Percentiles rank a stretch among this genome's conserved stretches.
phyloP scores from a whole-genome alignment of 2,888 invertebrate genomes.

The Agriotes lineatus region DNA sequence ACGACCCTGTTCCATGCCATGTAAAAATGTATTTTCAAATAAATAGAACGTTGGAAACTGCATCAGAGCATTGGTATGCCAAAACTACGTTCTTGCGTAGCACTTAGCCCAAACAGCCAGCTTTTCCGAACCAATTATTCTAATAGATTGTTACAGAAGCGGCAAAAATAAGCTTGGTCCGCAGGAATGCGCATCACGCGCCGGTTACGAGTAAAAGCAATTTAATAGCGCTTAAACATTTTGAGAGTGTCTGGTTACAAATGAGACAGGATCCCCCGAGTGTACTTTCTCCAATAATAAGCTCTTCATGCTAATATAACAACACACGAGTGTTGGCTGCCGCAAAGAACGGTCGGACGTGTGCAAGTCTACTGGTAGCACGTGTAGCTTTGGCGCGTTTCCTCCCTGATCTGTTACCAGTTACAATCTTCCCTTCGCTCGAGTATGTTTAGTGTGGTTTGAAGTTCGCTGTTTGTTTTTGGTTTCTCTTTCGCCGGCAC shows the following conservation, averaged over 20 bases:
- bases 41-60: too few relatives aligned
- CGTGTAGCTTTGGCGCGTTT: background rate
- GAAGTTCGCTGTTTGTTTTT: constrained; percentile 9
- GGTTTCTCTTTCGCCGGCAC: constrained; percentile 13
- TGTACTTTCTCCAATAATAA: constrained; percentile 52
- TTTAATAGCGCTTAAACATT: background rate
- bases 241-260: constrained; percentile 24
- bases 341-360: constrained; percentile 46
- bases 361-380: constrained; percentile 9
- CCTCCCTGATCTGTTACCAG: background rate
- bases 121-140: too few relatives aligned
- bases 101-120: too few relatives aligned
- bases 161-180: too few relatives aligned
- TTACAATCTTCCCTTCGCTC: background rate
- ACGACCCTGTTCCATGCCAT: too few relatives aligned
- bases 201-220: background rate
- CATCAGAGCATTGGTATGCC: too few relatives aligned
- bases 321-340: constrained; percentile 46
- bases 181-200: too few relatives aligned
- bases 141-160: too few relatives aligned
- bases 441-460: constrained; percentile 27
- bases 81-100: too few relatives aligned
- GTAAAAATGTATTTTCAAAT: too few relatives aligned
- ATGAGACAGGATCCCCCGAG: constrained; percentile 44
- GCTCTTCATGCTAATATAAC: constrained; percentile 50